Base-by-base conservation (phyloP, 35 echinoderm and acorn worm genomes). In the Anneissia japonica region DNA sequence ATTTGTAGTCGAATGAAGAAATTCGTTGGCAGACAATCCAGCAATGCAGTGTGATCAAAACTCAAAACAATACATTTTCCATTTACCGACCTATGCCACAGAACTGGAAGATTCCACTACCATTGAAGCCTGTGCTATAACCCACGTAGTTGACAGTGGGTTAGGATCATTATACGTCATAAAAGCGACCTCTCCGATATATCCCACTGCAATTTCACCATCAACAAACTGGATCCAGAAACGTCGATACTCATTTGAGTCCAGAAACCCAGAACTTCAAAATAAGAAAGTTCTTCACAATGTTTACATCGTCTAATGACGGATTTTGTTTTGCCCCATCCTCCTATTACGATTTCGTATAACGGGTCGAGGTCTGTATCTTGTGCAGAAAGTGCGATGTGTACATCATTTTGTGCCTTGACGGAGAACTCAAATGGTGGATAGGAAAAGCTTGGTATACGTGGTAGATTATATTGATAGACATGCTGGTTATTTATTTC, bases 321-420 rank as follows among this genome's bases (percentile, higher is more conserved):
- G 10, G 75, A 77, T 33, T 19, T 9, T 19, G 75, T 77, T 16
- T 77, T 77, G 9, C 12, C 9, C 75, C 19, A 77, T 28, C 19
- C 75, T 16, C 75, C 75, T 16, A 77, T 77, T 77, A 77, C 75
- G 32, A 77, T 77, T 77, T 77, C 75, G 31, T 77, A 77, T 12
- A 77, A 16, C 12, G 75, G 75, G 32, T 33, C 75, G 9, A 31
- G 12, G 19, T 19, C 32, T 10, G 12, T 16, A 11, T 12, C 10
- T 28, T 12, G 9, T 16, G 75, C 12, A 19, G 75, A 28, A 12
- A 77, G 31, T 11, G 12, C 32, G 19, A 77, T 77, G 31, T 77
- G 75, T 28, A 77, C 32, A 31, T 77, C 75, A 31, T 77, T 77
- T 9, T 12, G 12, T 12, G 75, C 75, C 31, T 33, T 77, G 19